Conservation (phyloP, 2,113 vertebrate species). For the Festucalex cinctus region DNA sequence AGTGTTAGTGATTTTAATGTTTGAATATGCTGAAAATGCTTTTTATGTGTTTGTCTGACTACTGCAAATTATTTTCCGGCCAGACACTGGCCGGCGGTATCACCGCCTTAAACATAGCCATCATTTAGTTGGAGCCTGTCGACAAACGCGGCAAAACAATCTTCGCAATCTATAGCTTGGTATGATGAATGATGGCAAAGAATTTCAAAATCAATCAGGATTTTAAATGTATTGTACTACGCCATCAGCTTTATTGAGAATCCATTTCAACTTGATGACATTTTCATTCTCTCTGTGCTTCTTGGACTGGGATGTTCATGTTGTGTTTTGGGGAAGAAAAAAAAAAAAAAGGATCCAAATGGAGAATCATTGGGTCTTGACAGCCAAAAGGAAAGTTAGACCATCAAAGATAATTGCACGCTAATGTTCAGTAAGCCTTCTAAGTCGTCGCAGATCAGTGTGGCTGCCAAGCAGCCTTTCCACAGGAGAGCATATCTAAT, state of each 20-base stretch:
- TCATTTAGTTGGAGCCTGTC: constrained; percentile 15
- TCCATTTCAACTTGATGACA: constrained; percentile 33
- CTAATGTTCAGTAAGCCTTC: constrained; percentile 71
- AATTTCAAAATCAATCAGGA: constrained; percentile 43
- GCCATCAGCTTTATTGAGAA: constrained; percentile 38
- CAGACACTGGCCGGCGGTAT: background rate
- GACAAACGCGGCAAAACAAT: constrained; percentile 37
- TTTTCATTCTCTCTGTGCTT: constrained; percentile 43
- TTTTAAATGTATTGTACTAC: constrained; percentile 27
- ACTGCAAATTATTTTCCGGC: background rate
- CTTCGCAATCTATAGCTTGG: constrained; percentile 33
- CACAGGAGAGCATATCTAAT: constrained; percentile 60
- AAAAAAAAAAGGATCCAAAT: constrained; percentile 43
- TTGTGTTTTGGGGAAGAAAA: constrained; percentile 41
- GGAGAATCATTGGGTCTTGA: constrained; percentile 54
- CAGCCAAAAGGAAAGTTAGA: constrained; percentile 59
- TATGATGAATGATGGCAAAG: constrained; percentile 36
- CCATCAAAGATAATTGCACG: constrained; percentile 71
- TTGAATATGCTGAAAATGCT: background rate
- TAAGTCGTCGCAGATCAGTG: constrained; percentile 62
- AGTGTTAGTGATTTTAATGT: background rate
- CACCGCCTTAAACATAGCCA: constrained; percentile 3
- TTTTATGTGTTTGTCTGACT: background rate
- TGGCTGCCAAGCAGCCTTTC: constrained; percentile 59
- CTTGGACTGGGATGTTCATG: constrained; percentile 42